Conservation (phyloP, 1,140 invertebrate species). For the Wasmannia auropunctata region DNA sequence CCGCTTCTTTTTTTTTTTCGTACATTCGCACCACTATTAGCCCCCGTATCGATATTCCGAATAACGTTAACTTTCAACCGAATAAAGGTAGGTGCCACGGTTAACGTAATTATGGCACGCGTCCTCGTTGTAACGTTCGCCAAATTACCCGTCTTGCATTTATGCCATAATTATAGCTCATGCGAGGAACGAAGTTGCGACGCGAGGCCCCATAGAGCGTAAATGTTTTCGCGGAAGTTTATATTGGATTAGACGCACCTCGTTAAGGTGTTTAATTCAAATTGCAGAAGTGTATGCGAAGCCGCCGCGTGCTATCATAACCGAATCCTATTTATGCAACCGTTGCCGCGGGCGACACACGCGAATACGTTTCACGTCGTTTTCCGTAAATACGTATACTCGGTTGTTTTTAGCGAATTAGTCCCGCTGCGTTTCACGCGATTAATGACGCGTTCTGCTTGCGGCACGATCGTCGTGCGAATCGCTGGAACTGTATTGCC, state of each 20-base stretch:
- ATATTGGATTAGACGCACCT: constrained; percentile 57
- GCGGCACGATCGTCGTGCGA: neutral
- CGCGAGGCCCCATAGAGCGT: constrained; percentile 33
- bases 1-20: neutral
- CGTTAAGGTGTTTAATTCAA: constrained; percentile 60
- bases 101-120: constrained; percentile 32
- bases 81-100: neutral
- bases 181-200: constrained; percentile 48
- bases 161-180: constrained; percentile 48
- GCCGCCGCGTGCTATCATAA: constrained; percentile 49
- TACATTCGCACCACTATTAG: neutral
- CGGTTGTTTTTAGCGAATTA: constrained; percentile 45
- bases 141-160: constrained; percentile 53
- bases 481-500: constrained; percentile 3
- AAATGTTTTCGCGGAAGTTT: constrained; percentile 58
- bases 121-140: constrained; percentile 34
- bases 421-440: constrained; percentile 19
- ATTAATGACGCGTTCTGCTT: constrained; percentile 37
- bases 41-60: neutral
- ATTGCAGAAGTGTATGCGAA: constrained; percentile 54
- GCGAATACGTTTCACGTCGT: constrained; percentile 8
- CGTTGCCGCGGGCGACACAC: neutral
- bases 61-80: neutral
- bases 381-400: constrained; percentile 10
- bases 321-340: constrained; percentile 51